A percentile compares a stretch with the other conserved stretches of the same genome.
phyloP scores from a whole-genome alignment of 2,113 vertebrate genomes.

The Pterocles gutturalis region DNA sequence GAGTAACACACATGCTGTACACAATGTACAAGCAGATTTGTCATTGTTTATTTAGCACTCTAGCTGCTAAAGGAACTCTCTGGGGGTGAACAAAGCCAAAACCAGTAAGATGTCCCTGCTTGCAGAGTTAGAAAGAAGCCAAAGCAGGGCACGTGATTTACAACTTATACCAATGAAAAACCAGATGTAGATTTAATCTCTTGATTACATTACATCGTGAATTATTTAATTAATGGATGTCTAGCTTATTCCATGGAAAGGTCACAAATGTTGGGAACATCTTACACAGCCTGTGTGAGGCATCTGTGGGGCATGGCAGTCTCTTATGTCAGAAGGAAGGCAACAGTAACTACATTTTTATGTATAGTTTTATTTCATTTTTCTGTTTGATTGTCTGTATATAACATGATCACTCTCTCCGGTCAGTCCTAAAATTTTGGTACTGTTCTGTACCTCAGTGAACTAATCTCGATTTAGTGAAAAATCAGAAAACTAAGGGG shows the following conservation, averaged over 20 bases:
- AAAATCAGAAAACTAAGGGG: not conserved
- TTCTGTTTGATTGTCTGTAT: not conserved
- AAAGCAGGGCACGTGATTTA: constrained; percentile 60
- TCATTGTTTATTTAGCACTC: constrained; percentile 69
- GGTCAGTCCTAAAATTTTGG: not conserved
- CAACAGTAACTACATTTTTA: not conserved
- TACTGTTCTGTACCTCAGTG: not conserved
- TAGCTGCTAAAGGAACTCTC: constrained; percentile 56
- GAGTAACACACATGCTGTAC: constrained; percentile 50
- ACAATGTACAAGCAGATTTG: constrained; percentile 61
- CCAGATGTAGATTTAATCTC: constrained; percentile 69
- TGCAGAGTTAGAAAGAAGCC: constrained; percentile 15
- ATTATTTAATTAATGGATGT: constrained; percentile 72
- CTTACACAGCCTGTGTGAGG: not conserved
- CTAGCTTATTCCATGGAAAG: constrained; percentile 61
- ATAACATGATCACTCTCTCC: not conserved
- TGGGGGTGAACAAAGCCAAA: constrained; percentile 31
- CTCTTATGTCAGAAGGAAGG: not conserved
- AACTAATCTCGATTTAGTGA: not conserved
- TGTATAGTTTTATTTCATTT: not conserved
- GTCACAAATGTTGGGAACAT: constrained; percentile 48
- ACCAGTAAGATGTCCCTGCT: not conserved
- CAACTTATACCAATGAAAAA: constrained; percentile 53
- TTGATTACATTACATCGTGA: constrained; percentile 70
- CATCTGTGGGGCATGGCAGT: not conserved